A percentile compares a stretch with the other conserved stretches of the same genome.
Evolutionary conservation across 2,888 invertebrate species (phyloP).

Genomic region (Platerodrilus igneus): DNA sequence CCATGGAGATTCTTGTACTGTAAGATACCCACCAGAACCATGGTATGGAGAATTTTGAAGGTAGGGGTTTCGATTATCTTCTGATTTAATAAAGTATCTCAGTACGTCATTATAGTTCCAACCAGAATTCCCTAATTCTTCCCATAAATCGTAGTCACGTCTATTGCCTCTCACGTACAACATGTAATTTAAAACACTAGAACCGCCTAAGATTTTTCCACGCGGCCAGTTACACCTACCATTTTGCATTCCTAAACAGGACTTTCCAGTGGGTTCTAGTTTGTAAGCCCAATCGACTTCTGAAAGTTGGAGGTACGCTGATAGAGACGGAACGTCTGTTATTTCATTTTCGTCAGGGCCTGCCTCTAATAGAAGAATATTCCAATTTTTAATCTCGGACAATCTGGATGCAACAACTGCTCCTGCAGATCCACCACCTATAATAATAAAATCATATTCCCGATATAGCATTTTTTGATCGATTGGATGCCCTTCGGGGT

Average conservation of each 20-base stretch:
- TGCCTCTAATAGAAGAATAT: constrained; percentile 73
- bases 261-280: constrained; percentile 75
- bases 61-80: constrained; percentile 84
- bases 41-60: constrained; percentile 66
- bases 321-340: constrained; percentile 80
- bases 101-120: constrained; percentile 84
- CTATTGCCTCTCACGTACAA: constrained; percentile 78
- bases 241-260: constrained; percentile 78
- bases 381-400: constrained; percentile 72
- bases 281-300: constrained; percentile 88
- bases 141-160: constrained; percentile 87
- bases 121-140: constrained; percentile 72
- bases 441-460: constrained; percentile 81
- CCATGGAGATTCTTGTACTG: constrained; percentile 81
- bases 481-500: constrained; percentile 73
- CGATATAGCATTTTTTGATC: constrained; percentile 60
- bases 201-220: constrained; percentile 85
- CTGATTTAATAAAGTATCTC: constrained; percentile 85
- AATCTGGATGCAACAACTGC: constrained; percentile 76
- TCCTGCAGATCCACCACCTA: constrained; percentile 87
- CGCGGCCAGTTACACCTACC: constrained; percentile 84
- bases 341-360: constrained; percentile 87
- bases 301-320: constrained; percentile 80
- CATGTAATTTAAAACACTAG: constrained; percentile 85
- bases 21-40: constrained; percentile 67